Conservation (phyloP, 2,113 vertebrate species). For the Vimba vimba region DNA sequence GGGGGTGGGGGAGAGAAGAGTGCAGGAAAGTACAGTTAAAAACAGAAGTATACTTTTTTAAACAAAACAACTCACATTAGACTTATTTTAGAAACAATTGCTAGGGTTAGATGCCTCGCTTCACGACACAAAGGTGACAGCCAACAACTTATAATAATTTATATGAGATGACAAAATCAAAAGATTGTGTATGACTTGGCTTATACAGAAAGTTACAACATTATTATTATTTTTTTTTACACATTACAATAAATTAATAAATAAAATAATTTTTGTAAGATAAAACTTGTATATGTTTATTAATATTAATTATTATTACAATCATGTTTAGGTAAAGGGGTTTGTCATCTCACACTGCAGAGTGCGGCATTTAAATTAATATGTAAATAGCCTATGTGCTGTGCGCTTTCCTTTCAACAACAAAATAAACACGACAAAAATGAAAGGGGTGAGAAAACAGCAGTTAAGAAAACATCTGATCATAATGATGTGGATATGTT, state of each 20-base stretch:
- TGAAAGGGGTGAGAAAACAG: no score
- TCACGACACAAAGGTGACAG: background rate
- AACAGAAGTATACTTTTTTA: constrained; percentile 6
- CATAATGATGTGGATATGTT: no score
- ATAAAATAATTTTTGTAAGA: background rate
- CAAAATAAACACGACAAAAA: no score
- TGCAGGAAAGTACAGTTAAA: background rate
- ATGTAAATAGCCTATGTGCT: no score
- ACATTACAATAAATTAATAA: background rate
- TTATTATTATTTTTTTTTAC: background rate
- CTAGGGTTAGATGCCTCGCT: background rate
- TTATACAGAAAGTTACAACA: background rate
- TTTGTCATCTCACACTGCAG: background rate
- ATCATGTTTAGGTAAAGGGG: background rate
- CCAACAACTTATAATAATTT: background rate
- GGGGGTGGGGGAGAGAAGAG: constrained; percentile 5
- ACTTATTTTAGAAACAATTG: background rate
- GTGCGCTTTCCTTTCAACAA: no score
- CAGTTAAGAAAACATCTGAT: no score
- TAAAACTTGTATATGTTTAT: background rate
- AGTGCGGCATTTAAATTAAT: no score
- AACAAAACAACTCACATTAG: background rate
- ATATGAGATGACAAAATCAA: background rate
- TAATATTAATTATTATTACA: background rate
- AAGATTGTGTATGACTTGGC: background rate